These are phyloP conservation scores for Gonatopus flavifemur DNA, from an alignment of 1,140 invertebrate species.

Conservation along the genomic window DNA sequence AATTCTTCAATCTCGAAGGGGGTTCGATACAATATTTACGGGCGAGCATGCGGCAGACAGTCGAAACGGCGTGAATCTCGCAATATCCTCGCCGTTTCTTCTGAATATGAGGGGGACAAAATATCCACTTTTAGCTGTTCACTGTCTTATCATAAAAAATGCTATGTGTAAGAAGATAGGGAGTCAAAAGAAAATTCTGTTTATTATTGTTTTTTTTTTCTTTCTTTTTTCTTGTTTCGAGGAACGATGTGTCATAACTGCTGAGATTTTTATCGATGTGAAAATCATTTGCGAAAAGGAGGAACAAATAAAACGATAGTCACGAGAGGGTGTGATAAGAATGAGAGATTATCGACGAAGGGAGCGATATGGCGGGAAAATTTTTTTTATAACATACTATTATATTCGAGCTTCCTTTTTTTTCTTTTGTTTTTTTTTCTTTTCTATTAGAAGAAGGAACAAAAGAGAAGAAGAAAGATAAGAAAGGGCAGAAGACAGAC, in stretches of 20 bases:
- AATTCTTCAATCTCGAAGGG: no score
- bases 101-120: no score
- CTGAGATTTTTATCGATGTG: constrained; percentile 28
- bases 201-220: no score
- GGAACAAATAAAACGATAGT: not conserved
- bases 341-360: constrained; percentile 2
- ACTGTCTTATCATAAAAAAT: constrained; percentile 44
- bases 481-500: no score
- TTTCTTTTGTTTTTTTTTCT: no score
- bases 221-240: no score
- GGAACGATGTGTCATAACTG: constrained; percentile 30
- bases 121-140: constrained; percentile 46
- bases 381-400: no score
- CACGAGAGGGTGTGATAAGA: not conserved
- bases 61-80: constrained; percentile 28
- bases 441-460: no score
- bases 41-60: constrained; percentile 32
- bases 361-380: not conserved
- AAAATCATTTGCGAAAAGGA: constrained; percentile 12
- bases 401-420: no score
- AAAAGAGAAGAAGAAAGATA: no score
- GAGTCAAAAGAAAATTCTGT: constrained; percentile 32
- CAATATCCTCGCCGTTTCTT: constrained; percentile 23
- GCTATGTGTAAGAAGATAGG: constrained; percentile 37
- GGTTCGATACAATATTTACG: no score